A percentile compares a stretch with the other conserved stretches of the same genome.
phyloP scores from a whole-genome alignment of 2,888 invertebrate genomes.

The Microctonus aethiopoides region DNA sequence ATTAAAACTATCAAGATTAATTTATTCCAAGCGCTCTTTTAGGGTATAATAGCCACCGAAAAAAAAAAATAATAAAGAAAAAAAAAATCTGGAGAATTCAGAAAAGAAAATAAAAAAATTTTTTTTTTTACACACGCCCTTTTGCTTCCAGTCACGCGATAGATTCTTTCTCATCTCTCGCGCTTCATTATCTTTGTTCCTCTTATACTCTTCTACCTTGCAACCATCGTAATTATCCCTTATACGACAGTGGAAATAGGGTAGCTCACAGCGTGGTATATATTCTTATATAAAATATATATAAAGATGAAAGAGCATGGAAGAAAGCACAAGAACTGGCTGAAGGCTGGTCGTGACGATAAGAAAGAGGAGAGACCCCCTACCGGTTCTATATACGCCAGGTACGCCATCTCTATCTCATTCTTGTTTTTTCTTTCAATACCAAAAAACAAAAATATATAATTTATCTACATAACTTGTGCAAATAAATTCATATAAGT shows the following conservation, averaged over 20 bases:
- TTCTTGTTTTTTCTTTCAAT: background rate
- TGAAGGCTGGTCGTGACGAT: slow-evolving; percentile 52
- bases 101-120: background rate
- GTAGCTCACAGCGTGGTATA: slow-evolving; percentile 4
- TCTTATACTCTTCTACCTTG: background rate
- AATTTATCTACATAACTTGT: no score
- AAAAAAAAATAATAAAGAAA: no score
- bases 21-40: no score
- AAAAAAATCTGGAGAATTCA: no score
- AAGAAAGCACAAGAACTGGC: slow-evolving; percentile 60
- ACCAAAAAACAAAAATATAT: background rate
- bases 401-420: background rate
- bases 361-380: slow-evolving; percentile 51
- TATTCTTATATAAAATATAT: background rate
- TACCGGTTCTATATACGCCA: slow-evolving; percentile 53
- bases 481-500: background rate
- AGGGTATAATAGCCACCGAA: no score
- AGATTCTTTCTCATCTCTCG: background rate
- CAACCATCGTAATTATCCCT: slow-evolving; percentile 18
- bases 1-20: no score
- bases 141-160: background rate
- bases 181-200: background rate
- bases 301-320: slow-evolving; percentile 24
- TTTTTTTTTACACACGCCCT: background rate
- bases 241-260: slow-evolving; percentile 19